phyloP scores from a whole-genome alignment of 2,113 vertebrate genomes.

The Porphyrio hochstetteri region DNA sequence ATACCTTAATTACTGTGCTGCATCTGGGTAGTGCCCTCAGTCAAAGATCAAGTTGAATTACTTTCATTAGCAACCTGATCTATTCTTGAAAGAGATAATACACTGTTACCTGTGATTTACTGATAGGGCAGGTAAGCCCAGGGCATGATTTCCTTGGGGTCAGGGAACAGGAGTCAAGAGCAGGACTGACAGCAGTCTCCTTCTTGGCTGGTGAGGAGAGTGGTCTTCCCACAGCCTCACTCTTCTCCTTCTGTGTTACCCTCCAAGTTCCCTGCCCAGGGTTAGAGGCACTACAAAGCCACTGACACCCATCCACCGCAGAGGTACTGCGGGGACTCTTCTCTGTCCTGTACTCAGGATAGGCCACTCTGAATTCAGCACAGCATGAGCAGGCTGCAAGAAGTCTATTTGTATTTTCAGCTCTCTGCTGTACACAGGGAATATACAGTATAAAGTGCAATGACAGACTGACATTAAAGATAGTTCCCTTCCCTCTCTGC shows the following conservation, averaged over 20 bases:
- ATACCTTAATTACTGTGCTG: neutral
- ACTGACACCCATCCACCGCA: accelerated
- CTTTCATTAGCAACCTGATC: neutral
- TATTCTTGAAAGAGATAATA: neutral
- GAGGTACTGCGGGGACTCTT: neutral
- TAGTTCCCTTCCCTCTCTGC: constrained; percentile 54
- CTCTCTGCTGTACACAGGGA: neutral
- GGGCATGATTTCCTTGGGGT: neutral
- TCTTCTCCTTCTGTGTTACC: neutral
- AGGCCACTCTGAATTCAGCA: neutral
- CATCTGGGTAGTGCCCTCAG: neutral
- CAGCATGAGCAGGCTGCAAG: neutral
- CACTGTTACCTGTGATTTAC: neutral
- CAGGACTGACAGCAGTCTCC: neutral
- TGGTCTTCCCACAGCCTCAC: neutral
- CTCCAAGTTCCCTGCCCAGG: neutral
- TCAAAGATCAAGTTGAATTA: neutral
- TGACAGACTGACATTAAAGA: constrained; percentile 5
- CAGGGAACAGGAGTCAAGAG: neutral
- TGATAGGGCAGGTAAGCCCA: neutral
- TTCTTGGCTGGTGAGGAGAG: neutral
- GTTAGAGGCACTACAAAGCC: neutral
- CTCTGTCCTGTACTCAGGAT: neutral
- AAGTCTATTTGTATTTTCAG: neutral
- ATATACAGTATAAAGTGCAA: neutral